A percentile compares a stretch with the other conserved stretches of the same genome.
Conservation (phyloP, 2,888 invertebrate species). For the Uloborus plumipes region DNA sequence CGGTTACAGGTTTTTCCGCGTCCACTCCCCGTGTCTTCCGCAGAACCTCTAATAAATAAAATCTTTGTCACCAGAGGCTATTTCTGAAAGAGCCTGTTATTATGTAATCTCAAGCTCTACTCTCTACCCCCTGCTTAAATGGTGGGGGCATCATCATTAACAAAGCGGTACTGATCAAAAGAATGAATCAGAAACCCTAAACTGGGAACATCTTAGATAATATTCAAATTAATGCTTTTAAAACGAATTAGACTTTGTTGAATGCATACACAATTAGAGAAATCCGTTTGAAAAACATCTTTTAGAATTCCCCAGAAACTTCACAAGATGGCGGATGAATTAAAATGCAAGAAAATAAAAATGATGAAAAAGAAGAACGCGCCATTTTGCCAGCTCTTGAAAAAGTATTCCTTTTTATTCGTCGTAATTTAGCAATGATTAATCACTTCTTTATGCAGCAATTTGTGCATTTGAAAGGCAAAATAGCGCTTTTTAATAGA, state of each 20-base stretch:
- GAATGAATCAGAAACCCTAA: too few relatives aligned
- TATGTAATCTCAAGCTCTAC: slow-evolving; percentile 30
- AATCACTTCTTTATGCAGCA: slow-evolving; percentile 4
- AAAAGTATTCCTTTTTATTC: background rate
- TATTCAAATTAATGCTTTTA: too few relatives aligned
- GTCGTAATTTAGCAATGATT: slow-evolving; percentile 18
- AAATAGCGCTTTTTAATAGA: slow-evolving; percentile 7
- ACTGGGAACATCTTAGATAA: too few relatives aligned
- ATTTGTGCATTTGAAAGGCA: slow-evolving; percentile 15
- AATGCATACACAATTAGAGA: too few relatives aligned
- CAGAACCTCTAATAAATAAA: slow-evolving; percentile 48
- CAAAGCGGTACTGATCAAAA: too few relatives aligned
- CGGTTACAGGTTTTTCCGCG: slow-evolving; percentile 44
- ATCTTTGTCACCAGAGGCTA: slow-evolving; percentile 57
- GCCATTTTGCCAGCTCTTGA: slow-evolving; percentile 2
- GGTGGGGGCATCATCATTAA: too few relatives aligned
- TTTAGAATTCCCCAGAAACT: too few relatives aligned
- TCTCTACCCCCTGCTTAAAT: too few relatives aligned
- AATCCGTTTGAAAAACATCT: too few relatives aligned
- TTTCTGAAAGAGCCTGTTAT: slow-evolving; percentile 44
- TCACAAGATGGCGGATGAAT: background rate
- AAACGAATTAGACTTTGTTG: too few relatives aligned
- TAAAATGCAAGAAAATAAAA: background rate
- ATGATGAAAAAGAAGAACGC: background rate
- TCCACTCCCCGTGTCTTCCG: slow-evolving; percentile 17